A percentile compares a stretch with the other conserved stretches of the same genome.
Evolutionary conservation across 2,797 vertebrate species (phyloP).

Genomic region (Megalops cyprinoides): DNA sequence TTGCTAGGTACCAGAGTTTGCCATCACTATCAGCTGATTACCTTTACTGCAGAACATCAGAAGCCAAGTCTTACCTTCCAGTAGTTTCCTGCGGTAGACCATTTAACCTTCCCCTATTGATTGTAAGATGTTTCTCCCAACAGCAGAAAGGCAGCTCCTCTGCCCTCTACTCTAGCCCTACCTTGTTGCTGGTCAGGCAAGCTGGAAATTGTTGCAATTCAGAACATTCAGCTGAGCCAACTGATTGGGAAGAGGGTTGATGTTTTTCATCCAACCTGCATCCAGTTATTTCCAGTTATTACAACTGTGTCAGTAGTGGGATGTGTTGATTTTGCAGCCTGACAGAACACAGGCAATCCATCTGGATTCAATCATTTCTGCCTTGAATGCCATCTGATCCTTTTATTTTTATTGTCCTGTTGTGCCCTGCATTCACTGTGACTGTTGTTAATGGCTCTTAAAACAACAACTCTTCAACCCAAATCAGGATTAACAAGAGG

Average conservation of each 20-base stretch:
- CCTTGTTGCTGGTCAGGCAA: neutral
- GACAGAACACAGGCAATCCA: constrained; percentile 57
- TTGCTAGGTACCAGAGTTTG: neutral
- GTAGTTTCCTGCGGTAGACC: neutral
- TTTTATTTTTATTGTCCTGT: constrained; percentile 14
- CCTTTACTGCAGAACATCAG: neutral
- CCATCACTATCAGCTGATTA: neutral
- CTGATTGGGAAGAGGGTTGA: neutral
- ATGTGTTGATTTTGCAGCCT: constrained; percentile 49
- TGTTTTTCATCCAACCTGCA: constrained; percentile 27
- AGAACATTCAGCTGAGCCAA: too few species aligned
- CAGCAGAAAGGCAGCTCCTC: neutral
- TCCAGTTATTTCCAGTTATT: constrained; percentile 36
- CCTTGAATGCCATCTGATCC: constrained; percentile 62
- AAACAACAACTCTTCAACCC: constrained; percentile 3
- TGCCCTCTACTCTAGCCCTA: neutral
- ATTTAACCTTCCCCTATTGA: neutral
- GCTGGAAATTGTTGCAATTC: neutral
- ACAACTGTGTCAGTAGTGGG: constrained; percentile 47
- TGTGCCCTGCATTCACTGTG: constrained; percentile 35
- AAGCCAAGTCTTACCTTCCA: neutral
- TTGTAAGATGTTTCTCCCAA: neutral
- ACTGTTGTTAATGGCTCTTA: neutral
- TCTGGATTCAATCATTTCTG: constrained; percentile 65
- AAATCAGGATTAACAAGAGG: neutral